phyloP scores from a whole-genome alignment of 2,888 invertebrate genomes.

The Schizaphis graminum region DNA sequence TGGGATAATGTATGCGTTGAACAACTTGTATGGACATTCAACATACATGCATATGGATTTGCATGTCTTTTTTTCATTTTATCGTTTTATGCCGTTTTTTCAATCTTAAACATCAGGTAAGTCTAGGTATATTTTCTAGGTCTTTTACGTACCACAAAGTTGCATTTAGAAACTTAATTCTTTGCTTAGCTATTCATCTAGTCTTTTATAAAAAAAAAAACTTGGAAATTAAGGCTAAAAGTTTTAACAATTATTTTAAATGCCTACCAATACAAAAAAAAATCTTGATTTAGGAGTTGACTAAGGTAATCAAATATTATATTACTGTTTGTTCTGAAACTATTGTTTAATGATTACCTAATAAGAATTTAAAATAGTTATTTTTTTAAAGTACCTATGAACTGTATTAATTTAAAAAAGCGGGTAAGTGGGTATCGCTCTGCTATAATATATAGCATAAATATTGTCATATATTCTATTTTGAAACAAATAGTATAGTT shows the following conservation, averaged over 20 bases:
- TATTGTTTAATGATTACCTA: too few relatives aligned
- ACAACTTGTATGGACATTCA: conserved; percentile 73
- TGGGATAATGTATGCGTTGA: conserved; percentile 67
- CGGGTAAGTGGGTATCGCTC: too few relatives aligned
- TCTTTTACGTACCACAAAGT: background rate
- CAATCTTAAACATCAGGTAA: conserved; percentile 74
- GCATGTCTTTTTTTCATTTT: conserved; percentile 75
- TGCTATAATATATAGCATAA: too few relatives aligned
- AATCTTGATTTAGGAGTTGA: background rate
- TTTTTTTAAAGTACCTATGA: background rate
- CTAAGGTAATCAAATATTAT: background rate
- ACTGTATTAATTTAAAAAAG: background rate
- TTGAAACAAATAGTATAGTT: too few relatives aligned
- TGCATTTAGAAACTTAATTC: background rate
- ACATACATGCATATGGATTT: conserved; percentile 75
- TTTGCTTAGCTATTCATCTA: background rate
- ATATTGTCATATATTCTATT: too few relatives aligned
- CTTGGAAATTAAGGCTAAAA: background rate
- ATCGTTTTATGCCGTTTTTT: conserved; percentile 74
- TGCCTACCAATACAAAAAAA: background rate
- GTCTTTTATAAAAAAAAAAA: background rate
- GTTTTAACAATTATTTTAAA: background rate
- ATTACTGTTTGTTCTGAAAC: background rate
- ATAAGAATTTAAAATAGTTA: background rate
- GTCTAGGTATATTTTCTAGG: conserved; percentile 26